Evolutionary conservation across 2,113 vertebrate genomes (phyloP), one percentile per base, ranked within the genome.

Genomic region (Pipa parva): DNA sequence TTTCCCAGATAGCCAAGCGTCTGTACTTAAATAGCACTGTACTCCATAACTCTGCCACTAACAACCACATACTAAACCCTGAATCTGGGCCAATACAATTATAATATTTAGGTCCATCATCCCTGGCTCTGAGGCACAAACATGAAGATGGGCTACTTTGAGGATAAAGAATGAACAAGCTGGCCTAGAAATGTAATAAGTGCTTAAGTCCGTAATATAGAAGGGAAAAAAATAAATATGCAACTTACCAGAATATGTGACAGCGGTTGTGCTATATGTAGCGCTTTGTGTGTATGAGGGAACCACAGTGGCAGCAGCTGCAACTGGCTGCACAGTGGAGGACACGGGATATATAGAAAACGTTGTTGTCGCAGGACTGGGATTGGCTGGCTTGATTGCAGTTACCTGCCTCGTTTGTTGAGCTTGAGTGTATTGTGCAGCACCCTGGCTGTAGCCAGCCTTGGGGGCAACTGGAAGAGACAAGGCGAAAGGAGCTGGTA

Each of bases 261-360:
- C 95, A 0, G 96, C 95, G 18, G 94, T 98, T 42, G 95, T 99
- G 84, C 96, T 97, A 31, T 99, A 99, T 0, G 97, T 98, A 5
- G 95, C 93, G 77, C 95, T 97, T 74, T 97, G 96, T 55, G 95
- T 97, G 75, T 99, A 98, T 0, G 97, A 94, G 0, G 96, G 95
- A 71, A 98, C 94, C 33, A 97, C 95, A 42, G 95, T 95, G 26
- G 95, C 92, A 2, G 74, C 77, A 60, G 91, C 88, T 62, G 93
- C 94, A 15, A 94, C 92, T 0, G 94, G 95, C 74, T 98, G 95
- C 64, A 97, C 95, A 12, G 92, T 91, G 18, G 96, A 97, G 33
- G 95, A 97, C 57, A 98, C 95, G 0, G 97, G 97, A 85, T 98
- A 99, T 78, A 99, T 95, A 63, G 97, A 96, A 83, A 97, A 99